These are phyloP conservation scores for Carlito syrichta DNA, from an alignment of 2,113 vertebrate genomes.

Conservation along the genomic window DNA sequence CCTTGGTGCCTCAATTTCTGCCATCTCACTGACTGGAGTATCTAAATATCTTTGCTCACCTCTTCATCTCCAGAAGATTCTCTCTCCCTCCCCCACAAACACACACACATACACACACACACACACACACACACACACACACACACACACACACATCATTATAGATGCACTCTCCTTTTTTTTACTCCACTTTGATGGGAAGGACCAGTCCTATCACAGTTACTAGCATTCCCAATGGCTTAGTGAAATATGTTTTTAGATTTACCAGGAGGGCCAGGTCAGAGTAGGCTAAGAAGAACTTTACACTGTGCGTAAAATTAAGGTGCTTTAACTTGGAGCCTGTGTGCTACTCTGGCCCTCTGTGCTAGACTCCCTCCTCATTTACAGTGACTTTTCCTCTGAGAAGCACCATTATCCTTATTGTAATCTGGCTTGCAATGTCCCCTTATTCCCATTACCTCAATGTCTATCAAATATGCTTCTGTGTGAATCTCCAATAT, in stretches of 20 bases:
- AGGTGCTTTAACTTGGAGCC: not conserved
- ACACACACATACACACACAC: too few relatives aligned
- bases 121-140: too few relatives aligned
- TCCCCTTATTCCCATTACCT: not conserved
- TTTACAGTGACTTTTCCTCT: not conserved
- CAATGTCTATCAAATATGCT: not conserved
- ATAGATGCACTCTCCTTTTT: not conserved
- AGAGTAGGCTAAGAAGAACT: not conserved
- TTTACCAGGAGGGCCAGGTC: not conserved
- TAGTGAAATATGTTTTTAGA: not conserved
- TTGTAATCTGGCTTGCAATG: not conserved
- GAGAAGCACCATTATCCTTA: not conserved
- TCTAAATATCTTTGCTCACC: not conserved
- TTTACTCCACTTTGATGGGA: not conserved
- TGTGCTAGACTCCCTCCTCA: not conserved
- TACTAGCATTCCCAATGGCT: not conserved
- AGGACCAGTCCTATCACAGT: not conserved
- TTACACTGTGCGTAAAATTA: not conserved
- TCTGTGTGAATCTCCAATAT: not conserved
- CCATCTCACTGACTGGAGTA: not conserved
- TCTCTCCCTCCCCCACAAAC: not conserved
- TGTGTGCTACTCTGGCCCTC: not conserved
- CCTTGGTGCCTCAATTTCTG: not conserved
- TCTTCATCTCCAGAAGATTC: not conserved
- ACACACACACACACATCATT: too few relatives aligned